Evolutionary conservation across 2,888 invertebrate species (phyloP).

Genomic region (Agonum fuliginosum): DNA sequence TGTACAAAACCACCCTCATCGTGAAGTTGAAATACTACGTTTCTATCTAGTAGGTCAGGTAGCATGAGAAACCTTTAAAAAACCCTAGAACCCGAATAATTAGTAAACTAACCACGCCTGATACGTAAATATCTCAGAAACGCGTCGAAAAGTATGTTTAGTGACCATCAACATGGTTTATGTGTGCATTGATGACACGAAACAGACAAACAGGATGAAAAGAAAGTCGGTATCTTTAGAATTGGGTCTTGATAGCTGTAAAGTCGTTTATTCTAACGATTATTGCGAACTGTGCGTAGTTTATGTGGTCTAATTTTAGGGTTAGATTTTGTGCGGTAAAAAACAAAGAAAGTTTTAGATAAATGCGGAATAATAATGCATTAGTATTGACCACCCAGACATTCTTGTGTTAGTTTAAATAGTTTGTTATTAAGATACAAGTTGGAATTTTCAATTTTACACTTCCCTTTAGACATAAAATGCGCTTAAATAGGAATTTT

Average conservation of each 20-base stretch:
- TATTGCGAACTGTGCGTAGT: conserved; percentile 61
- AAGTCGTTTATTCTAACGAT: conserved; percentile 63
- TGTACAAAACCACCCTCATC: not conserved
- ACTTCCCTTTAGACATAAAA: too few species aligned
- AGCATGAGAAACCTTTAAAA: not conserved
- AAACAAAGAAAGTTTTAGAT: not conserved
- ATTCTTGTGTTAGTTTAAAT: too few species aligned
- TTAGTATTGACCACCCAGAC: not conserved
- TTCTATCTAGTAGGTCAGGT: not conserved
- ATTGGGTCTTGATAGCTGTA: not conserved
- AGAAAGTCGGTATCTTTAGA: conserved; percentile 20
- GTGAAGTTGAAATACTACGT: not conserved
- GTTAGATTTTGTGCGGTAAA: conserved; percentile 19
- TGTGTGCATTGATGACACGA: conserved; percentile 28
- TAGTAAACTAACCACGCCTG: conserved; percentile 52
- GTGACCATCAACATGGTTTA: conserved; percentile 53
- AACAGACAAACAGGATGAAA: too few species aligned
- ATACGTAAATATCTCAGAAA: conserved; percentile 16
- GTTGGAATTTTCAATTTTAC: too few species aligned
- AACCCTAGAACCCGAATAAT: conserved; percentile 35
- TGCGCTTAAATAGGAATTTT: too few species aligned
- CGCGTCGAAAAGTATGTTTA: conserved; percentile 33
- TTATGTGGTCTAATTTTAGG: conserved; percentile 64
- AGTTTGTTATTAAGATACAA: too few species aligned
- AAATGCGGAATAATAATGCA: not conserved